Evolutionary conservation across 2,113 vertebrate species (phyloP), one percentile per base, ranked within the genome.

Genomic region (Suncus etruscus): DNA sequence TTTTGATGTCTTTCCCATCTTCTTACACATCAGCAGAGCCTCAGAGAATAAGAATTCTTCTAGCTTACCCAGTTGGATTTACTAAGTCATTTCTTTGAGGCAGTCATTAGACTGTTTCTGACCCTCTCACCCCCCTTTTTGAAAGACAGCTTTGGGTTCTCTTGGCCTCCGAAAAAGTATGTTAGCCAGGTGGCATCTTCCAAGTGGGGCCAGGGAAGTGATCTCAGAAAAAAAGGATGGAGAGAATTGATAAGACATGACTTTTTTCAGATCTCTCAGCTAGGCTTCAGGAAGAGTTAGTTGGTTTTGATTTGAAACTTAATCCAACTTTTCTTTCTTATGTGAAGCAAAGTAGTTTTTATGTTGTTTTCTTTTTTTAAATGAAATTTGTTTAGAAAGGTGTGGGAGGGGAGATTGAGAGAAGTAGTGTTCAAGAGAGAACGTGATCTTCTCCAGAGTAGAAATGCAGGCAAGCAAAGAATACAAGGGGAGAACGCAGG

Each of bases 241-340:
- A 65, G 73, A 72, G 80, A 54, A 74, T 0, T 77, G 73, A 76
- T 27, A 81, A 84, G 72, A 84, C 50, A 3, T 7, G 1, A 32
- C 16, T 65, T 63, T 86, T 27, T 70, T 11, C 12, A 12, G 79
- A 88, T 47, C 5, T 75, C 25, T 75, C 24, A 80, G 75, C 24
- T 11, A 63, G 78, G 10, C 10, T 85, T 12, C 22, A n/a, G n/a
- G n/a, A n/a, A n/a, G n/a, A n/a, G n/a, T n/a, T 51, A 51, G 32
- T 72, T 86, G 75, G 39, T 89, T 93, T 66, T 78, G 72, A 69
- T 74, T 87, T 94, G 65, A 86, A n/a, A n/a, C n/a, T n/a, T n/a
- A 8, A 51, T 51, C 8, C 50, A 51, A 51, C 12, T 51, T 51
- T 51, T 51, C 12, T 51, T 4, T 54, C 9, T 54, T 54, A 11